Base-by-base conservation (phyloP, 2,888 invertebrate genomes). In the Trisateles emortualis region DNA sequence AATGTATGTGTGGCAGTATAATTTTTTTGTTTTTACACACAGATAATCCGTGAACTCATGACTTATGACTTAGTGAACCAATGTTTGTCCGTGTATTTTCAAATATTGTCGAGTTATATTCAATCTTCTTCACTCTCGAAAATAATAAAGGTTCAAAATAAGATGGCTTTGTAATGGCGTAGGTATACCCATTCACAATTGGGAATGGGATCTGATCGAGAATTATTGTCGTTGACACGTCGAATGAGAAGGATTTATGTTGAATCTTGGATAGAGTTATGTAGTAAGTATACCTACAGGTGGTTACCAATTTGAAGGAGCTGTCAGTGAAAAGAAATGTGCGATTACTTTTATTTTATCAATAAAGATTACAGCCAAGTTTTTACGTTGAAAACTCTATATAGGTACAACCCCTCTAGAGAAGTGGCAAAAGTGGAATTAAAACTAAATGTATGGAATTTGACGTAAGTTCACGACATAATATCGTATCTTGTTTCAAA, bases 201-300 rank as follows among this genome's bases (percentile, higher is more conserved):
- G 42, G 26, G 58, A 69, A 62, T 60, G 52, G 43, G 55, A 64
- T 50, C 54, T 54, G 46, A 55, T 52, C 38, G n/a, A n/a, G n/a
- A 51, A 13, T 51, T 43, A 52, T 45, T 50, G 40, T 52, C 57
- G 54, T 36, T 44, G 46, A 56, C 50, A 40, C 26, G 26, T 39
- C 9, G 38, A 36, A 39, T 46, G 35, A 45, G 36, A 22, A 16
- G 29, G 48, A 58, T 46, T 67, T 58, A 51, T 62, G 54, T 52
- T 47, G 57, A 38, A 29, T 51, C n/a, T 32, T 22, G 26, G 30
- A 42, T 49, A 33, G 33, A 39, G 45, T 45, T 29, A 41, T 44
- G 33, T 1, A 29, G 14, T 16, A 9, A 29, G 14, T 16, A 42
- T 40, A 6, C 19, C 33, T 38, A 52, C 32, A 43, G 13, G 24